Evolutionary conservation across 1,140 invertebrate genomes (phyloP), one percentile per base, ranked within the genome.

Genomic region (Hylyphantes graminicola): DNA sequence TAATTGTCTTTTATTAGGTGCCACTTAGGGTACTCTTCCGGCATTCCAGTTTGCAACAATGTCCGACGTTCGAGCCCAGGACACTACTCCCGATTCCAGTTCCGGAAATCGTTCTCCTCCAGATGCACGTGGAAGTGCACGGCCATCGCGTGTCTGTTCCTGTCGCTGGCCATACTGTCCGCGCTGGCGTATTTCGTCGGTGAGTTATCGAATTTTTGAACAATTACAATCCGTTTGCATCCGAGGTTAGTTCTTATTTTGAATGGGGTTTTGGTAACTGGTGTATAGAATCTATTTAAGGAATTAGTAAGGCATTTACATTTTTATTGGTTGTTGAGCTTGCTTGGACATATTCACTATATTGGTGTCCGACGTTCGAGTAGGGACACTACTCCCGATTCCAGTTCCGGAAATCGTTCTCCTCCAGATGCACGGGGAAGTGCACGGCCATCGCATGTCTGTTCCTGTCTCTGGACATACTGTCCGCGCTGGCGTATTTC

Each of bases 121-220:
- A 92, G 95, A 84, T 97, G 96, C 92, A 96, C 96, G 87, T 98
- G 97, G 97, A 96, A 96, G 90, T 97, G 96, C 90, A 93, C 95
- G 89, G 95, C 95, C 89, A 95, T 98, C 89, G 93, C 94, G 85
- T 93, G 97, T 90, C 96, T 97, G 89, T 93, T 97, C 87, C 91
- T 97, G 87, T 94, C 93, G 88, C 94, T 97, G 86, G 94, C 95
- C 86, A 92, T 98, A 86, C 93, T 95, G 86, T 95, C 96, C 79
- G 96, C 96, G 93, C 92, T 97, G 87, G 94, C 95, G 86, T 98
- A 97, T 91, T 97, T 98, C 91, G 95, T 95, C 92, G 94, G 96
- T 97, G 92, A 94, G 94, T 92, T 11, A 11, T 9, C 6, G 10
- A 35, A 57, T 11, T 48, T 74, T 57, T 15, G 15, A 19, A 10